Evolutionary conservation across 2,888 invertebrate species (phyloP).

Genomic region (Phorcus lineatus): DNA sequence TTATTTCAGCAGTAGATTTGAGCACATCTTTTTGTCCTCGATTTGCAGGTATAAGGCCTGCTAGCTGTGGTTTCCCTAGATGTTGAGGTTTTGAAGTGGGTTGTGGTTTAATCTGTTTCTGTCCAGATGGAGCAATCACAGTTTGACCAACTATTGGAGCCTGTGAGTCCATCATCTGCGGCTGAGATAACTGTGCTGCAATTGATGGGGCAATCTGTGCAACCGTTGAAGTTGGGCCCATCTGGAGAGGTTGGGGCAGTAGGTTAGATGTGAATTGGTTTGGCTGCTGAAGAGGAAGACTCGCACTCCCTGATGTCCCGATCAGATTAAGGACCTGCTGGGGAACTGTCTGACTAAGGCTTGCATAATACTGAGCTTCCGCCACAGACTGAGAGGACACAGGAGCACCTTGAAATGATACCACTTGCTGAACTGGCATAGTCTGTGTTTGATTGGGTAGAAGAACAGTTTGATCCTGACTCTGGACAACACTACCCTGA

Average conservation of each 20-base stretch:
- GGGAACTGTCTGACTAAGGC: neutral
- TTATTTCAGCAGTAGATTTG: neutral
- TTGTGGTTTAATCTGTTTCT: neutral
- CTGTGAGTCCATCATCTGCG: neutral
- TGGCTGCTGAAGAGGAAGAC: neutral
- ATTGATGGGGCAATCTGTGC: slow-evolving; percentile 15
- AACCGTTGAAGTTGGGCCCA: neutral
- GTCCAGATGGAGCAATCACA: neutral
- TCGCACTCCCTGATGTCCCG: neutral
- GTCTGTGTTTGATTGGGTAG: neutral
- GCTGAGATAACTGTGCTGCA: slow-evolving; percentile 13
- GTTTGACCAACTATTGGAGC: neutral
- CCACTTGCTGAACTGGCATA: neutral
- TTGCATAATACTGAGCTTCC: neutral
- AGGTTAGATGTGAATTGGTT: neutral
- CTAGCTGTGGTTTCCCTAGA: neutral
- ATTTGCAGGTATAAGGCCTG: neutral
- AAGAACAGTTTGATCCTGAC: slow-evolving; percentile 1
- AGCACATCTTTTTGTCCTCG: neutral
- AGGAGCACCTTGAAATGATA: neutral
- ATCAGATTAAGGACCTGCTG: neutral
- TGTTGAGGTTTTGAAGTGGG: neutral
- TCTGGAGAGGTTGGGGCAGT: neutral
- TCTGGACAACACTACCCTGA: neutral
- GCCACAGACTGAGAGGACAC: neutral